Conservation (phyloP, 2,113 vertebrate species). For the Isurus oxyrinchus region DNA sequence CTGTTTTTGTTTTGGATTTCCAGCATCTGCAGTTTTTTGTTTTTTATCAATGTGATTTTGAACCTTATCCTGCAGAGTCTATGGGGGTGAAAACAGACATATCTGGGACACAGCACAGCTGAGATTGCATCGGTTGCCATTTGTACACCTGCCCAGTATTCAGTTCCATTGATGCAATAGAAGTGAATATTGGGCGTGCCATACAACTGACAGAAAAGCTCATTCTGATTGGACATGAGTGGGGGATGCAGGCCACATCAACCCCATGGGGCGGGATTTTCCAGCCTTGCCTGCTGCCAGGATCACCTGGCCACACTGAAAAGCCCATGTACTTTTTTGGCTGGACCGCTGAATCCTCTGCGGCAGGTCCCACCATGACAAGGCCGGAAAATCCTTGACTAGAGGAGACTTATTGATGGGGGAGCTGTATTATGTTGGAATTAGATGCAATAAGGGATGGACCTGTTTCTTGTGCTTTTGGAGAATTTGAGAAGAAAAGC, state of each 20-base stretch:
- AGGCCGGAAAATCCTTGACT: too few relatives aligned
- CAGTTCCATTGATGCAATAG: neutral
- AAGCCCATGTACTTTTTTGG: too few relatives aligned
- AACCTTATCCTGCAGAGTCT: neutral
- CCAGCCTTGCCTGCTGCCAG: too few relatives aligned
- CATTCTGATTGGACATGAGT: neutral
- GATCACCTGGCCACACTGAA: too few relatives aligned
- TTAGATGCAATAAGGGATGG: too few relatives aligned
- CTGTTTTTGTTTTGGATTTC: too few relatives aligned
- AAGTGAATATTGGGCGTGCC: neutral
- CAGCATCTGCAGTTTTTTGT: too few relatives aligned
- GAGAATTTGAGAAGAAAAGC: neutral
- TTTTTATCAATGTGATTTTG: neutral
- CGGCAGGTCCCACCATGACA: too few relatives aligned
- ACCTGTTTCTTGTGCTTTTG: neutral
- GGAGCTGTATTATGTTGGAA: neutral
- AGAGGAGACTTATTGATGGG: neutral
- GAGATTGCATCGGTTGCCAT: too few relatives aligned
- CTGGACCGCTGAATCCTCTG: too few relatives aligned
- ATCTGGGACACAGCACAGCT: neutral
- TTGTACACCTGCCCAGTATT: neutral
- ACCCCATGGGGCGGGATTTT: too few relatives aligned
- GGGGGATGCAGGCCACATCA: too few relatives aligned
- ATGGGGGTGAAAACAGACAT: neutral
- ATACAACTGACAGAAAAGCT: neutral